Evolutionary conservation across 1,140 invertebrate genomes (phyloP), one percentile per base, ranked within the genome.

Genomic region (Drosophila littoralis): DNA sequence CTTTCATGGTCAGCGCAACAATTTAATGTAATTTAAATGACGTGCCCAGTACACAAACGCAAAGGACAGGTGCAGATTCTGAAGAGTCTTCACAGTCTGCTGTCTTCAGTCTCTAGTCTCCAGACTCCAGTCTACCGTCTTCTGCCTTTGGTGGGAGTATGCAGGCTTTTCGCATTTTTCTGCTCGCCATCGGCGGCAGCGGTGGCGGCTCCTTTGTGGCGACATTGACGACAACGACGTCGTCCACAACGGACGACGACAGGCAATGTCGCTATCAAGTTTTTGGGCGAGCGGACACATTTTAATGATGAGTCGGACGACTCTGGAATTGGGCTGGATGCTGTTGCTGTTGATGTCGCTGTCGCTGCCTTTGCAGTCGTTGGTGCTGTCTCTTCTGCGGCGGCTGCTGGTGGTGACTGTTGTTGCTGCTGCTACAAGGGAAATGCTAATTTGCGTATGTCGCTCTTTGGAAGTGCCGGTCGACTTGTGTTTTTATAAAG

Each of bases 21-120:
- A 91, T 91, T 91, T 91, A 91, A 91, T 91, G 90, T 91, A 91
- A 91, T 91, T 91, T 91, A 91, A 91, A 91, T 91, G 90, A 91
- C 90, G 89, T 82, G 76, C 84, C 85, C 84, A 89, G 80, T 71
- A 86, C 80, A 65, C 84, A 88, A 57, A 35, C 58, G 75, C 66
- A 66, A 65, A 70, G 71, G 78, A 81, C 76, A 69, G 78, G 55
- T 60, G 46, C 46, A 51, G 75, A 36, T 70, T 54, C 59, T 42
- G 63, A 61, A 60, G 61, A 66, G 70, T 40, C 61, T 57, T 22
- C 51, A 48, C 60, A 54, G 60, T 55, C 60, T 33, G 33, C 35
- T 35, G 42, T 48, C 65, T 60, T 9, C 48, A 22, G 52, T 59
- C 54, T 38, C 0, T 33, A 9, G 13, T 42, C 42, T 15, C 1